A percentile compares a stretch with the other conserved stretches of the same genome.
phyloP scores from a whole-genome alignment of 2,797 vertebrate species.

The Cryptoblepharus egeriae region DNA sequence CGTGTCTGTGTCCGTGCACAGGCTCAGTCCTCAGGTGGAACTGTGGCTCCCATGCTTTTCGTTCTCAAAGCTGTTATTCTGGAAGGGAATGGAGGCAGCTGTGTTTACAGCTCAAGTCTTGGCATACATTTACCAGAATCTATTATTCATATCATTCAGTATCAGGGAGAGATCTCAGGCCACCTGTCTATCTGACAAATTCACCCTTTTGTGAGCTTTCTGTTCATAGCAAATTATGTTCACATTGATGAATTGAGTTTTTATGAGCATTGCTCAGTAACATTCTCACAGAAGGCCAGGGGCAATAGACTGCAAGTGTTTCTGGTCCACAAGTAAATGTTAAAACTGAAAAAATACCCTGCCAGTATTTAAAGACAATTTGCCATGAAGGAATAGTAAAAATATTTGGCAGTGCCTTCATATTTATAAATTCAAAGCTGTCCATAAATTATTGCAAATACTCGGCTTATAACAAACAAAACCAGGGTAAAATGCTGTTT shows the following conservation, averaged over 20 bases:
- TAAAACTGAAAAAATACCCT: slow-evolving; percentile 77
- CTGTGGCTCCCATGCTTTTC: slow-evolving; percentile 89
- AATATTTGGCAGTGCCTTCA: slow-evolving; percentile 78
- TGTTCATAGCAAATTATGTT: slow-evolving; percentile 99
- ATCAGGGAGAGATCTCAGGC: slow-evolving; percentile 99
- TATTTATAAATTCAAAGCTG: slow-evolving; percentile 81
- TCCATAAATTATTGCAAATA: slow-evolving; percentile 79
- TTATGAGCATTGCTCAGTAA: slow-evolving; percentile 98
- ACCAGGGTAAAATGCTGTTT: slow-evolving; percentile 60
- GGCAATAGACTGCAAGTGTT: slow-evolving; percentile 88
- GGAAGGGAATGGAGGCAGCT: slow-evolving; percentile 99
- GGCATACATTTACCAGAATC: slow-evolving; percentile 99
- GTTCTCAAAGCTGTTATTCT: slow-evolving; percentile 99
- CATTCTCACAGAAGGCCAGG: slow-evolving; percentile 91
- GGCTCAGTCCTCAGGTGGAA: slow-evolving; percentile 98
- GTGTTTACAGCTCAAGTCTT: slow-evolving; percentile 99
- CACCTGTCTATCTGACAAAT: slow-evolving; percentile 99
- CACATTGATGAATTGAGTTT: slow-evolving; percentile 99
- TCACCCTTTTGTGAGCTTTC: slow-evolving; percentile 99
- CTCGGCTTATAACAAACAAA: slow-evolving; percentile 74
- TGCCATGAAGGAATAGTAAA: slow-evolving; percentile 78
- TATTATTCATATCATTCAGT: slow-evolving; percentile 99
- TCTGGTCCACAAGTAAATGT: slow-evolving; percentile 91
- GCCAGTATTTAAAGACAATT: slow-evolving; percentile 81
- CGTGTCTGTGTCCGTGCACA: slow-evolving; percentile 64